Evolutionary conservation across 2,113 vertebrate species (phyloP).

Genomic region (Fregetta grallaria): DNA sequence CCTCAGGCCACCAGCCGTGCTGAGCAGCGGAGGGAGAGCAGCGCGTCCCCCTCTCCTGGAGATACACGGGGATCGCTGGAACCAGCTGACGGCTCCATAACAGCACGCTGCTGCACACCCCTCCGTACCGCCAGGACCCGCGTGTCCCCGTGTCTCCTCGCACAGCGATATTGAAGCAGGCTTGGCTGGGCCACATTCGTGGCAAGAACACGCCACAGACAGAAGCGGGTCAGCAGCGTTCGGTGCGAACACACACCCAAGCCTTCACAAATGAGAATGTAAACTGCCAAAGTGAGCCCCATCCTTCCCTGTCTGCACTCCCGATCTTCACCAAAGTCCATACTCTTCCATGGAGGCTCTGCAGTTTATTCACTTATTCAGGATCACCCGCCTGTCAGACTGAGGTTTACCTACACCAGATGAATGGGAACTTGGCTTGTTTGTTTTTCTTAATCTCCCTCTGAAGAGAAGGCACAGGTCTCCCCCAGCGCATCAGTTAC

Average conservation of each 20-base stretch:
- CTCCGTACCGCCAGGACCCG: neutral
- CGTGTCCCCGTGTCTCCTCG: too few species aligned
- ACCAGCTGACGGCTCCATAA: neutral
- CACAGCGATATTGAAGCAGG: neutral
- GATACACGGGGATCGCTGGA: too few species aligned
- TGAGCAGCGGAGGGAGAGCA: neutral
- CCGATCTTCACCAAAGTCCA: neutral
- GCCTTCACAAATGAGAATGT: neutral
- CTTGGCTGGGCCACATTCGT: neutral
- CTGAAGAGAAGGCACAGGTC: neutral
- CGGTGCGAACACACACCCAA: neutral
- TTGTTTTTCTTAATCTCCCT: neutral
- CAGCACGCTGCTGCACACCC: neutral
- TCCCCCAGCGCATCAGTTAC: neutral
- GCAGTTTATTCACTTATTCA: neutral
- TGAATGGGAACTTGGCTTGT: neutral
- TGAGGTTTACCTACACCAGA: neutral
- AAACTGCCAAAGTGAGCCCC: neutral
- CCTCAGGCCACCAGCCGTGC: neutral
- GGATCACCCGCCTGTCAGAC: neutral
- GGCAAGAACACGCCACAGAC: neutral
- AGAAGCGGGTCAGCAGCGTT: neutral
- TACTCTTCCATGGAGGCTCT: neutral
- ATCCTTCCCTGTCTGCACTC: neutral
- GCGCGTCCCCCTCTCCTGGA: fast-evolving